A percentile compares a stretch with the other conserved stretches of the same genome.
Evolutionary conservation across 2,113 vertebrate genomes (phyloP).

Genomic region (Sorex fumeus): DNA sequence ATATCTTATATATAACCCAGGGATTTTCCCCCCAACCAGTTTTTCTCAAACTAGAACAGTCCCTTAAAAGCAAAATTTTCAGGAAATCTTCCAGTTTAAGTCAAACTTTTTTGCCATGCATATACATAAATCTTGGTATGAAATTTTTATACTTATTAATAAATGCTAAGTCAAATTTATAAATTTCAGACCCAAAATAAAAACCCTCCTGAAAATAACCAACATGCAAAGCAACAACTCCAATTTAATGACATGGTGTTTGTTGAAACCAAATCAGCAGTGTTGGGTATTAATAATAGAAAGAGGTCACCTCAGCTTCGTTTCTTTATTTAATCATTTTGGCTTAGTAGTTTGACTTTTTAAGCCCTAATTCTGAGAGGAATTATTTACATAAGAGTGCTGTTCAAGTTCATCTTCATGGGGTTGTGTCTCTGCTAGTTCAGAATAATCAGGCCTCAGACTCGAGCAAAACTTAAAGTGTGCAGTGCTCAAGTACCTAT

Average conservation of each 20-base stretch:
- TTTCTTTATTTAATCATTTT: constrained; percentile 19
- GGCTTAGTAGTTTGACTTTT: constrained; percentile 28
- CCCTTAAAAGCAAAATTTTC: background rate
- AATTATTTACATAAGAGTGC: background rate
- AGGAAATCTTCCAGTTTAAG: constrained; percentile 14
- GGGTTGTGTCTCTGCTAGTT: background rate
- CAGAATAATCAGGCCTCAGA: constrained; percentile 14
- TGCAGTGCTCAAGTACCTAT: background rate
- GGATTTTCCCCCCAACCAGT: background rate
- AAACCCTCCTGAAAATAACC: constrained; percentile 31
- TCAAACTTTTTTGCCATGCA: background rate
- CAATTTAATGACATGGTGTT: constrained; percentile 33
- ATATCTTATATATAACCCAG: no score
- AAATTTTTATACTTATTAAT: constrained; percentile 7
- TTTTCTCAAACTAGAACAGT: constrained; percentile 39
- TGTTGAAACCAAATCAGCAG: constrained; percentile 20
- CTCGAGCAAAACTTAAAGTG: background rate
- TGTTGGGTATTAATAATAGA: constrained; percentile 31
- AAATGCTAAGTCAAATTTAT: constrained; percentile 15
- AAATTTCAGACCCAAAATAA: background rate
- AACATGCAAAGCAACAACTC: constrained; percentile 37
- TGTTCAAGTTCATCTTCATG: background rate
- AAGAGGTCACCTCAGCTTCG: background rate
- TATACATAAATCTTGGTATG: constrained; percentile 26
- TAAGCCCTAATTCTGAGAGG: background rate